Evolutionary conservation across 2,113 vertebrate species (phyloP).

Genomic region (Dasyurus viverrinus): DNA sequence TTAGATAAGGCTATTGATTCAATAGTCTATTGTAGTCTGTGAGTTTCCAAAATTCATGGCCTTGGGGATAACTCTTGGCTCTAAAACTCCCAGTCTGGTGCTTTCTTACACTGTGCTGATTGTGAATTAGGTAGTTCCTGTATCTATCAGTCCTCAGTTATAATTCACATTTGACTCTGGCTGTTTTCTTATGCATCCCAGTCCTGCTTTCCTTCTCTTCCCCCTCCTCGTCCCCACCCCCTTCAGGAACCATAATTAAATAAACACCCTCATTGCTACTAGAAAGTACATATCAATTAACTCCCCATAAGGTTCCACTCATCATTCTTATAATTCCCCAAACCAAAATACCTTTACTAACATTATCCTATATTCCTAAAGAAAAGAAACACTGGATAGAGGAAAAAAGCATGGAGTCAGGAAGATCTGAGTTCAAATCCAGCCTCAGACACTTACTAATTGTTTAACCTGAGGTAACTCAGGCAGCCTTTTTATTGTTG

Average conservation of each 20-base stretch:
- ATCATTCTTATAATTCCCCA: not conserved
- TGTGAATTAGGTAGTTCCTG: not conserved
- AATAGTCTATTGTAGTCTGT: not conserved
- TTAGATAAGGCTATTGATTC: not conserved
- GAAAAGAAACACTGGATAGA: not conserved
- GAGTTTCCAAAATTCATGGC: not conserved
- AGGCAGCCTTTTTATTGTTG: not conserved
- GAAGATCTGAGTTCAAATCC: not conserved
- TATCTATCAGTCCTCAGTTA: not conserved
- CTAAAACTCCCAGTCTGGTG: not conserved
- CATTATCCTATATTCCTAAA: not conserved
- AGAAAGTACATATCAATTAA: not conserved
- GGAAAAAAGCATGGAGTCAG: not conserved
- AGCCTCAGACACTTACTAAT: not conserved
- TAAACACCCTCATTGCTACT: not conserved
- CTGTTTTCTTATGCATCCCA: not conserved
- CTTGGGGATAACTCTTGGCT: not conserved
- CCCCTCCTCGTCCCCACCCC: not conserved
- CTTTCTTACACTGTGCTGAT: not conserved
- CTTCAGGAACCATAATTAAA: not conserved
- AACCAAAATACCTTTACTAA: not conserved
- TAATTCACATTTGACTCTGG: not conserved
- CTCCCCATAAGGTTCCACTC: not conserved
- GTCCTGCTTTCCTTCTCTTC: not conserved
- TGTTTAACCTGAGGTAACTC: not conserved